Evolutionary conservation across 2,888 invertebrate species (phyloP).

Genomic region (Vesta saturnalis): DNA sequence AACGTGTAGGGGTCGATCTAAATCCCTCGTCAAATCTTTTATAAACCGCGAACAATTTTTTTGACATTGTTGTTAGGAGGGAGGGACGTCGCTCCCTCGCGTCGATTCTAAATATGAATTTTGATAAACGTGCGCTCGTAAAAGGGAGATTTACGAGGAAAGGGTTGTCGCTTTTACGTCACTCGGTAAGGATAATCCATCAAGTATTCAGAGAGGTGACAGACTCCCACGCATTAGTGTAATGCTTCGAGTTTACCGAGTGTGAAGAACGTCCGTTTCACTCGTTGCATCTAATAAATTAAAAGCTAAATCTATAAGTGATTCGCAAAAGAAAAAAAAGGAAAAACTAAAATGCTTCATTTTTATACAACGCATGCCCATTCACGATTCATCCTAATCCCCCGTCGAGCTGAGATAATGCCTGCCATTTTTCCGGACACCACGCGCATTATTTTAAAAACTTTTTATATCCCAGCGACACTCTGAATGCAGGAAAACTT

Average conservation of each 20-base stretch:
- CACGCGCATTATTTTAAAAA: conserved; percentile 62
- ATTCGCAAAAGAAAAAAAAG: conserved; percentile 15
- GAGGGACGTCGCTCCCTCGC: conserved; percentile 41
- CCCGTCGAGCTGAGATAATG: conserved; percentile 60
- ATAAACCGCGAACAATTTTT: conserved; percentile 61
- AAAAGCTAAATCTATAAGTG: neutral
- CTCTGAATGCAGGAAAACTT: conserved; percentile 51
- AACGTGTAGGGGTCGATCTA: conserved; percentile 14
- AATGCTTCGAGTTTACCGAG: conserved; percentile 54
- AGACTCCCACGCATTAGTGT: conserved; percentile 59
- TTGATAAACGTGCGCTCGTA: neutral
- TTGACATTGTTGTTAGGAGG: conserved; percentile 56
- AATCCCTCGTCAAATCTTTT: conserved; percentile 59
- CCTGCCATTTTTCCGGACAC: conserved; percentile 61
- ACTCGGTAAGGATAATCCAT: conserved; percentile 52
- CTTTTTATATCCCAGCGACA: conserved; percentile 59
- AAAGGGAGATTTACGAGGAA: conserved; percentile 28
- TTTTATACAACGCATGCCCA: conserved; percentile 47
- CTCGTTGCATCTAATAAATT: neutral
- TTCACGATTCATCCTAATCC: conserved; percentile 53
- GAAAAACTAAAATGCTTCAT: conserved; percentile 35
- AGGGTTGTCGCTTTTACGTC: conserved; percentile 52
- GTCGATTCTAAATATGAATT: neutral
- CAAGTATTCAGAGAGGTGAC: conserved; percentile 56
- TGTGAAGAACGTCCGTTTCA: too few relatives aligned